Conservation (phyloP, 2,113 vertebrate species). For the Nesoenas mayeri region DNA sequence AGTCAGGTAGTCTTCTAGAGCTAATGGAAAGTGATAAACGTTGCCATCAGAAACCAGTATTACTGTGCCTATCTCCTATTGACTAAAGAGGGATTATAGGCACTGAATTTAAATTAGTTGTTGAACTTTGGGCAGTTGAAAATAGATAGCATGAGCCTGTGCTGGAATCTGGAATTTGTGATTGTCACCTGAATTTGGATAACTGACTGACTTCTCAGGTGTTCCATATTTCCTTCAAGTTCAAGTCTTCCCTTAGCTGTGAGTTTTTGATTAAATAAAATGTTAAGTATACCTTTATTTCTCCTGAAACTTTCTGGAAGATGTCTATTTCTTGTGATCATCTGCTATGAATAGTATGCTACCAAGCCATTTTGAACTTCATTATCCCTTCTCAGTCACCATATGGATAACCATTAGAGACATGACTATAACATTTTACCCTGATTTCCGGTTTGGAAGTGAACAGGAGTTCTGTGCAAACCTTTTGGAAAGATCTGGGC, state of each 20-base stretch:
- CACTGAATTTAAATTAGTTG: not conserved
- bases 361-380: constrained; percentile 31
- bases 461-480: not conserved
- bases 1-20: not conserved
- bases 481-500: not conserved
- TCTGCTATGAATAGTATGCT: not conserved
- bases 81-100: not conserved
- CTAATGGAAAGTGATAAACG: not conserved
- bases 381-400: not conserved
- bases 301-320: not conserved
- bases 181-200: not conserved
- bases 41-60: not conserved
- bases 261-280: not conserved
- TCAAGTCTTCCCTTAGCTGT: not conserved
- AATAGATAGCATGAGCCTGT: not conserved
- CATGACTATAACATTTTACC: not conserved
- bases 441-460: not conserved
- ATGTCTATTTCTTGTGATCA: not conserved
- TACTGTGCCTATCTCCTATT: not conserved
- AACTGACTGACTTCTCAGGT: not conserved
- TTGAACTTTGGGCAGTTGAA: not conserved
- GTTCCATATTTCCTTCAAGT: not conserved
- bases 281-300: not conserved
- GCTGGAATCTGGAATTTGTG: not conserved
- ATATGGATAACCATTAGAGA: not conserved